Conservation (phyloP, 2,797 vertebrate species). For the Clarias platycephalus region DNA sequence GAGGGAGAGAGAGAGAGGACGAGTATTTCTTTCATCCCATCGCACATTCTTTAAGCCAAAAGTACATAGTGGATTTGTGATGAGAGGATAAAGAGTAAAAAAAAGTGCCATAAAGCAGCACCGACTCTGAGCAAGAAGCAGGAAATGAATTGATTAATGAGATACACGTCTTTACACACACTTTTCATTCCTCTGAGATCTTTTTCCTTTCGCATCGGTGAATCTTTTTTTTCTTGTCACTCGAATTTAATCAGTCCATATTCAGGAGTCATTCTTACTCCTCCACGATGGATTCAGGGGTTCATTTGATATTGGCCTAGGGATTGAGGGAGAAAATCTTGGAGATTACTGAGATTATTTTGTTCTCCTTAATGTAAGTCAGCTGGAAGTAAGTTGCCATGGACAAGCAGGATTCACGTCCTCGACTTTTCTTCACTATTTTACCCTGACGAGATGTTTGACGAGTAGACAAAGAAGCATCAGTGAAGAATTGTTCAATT, state of each 20-base stretch:
- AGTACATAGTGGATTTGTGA: neutral
- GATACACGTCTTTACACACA: neutral
- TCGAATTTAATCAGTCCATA: neutral
- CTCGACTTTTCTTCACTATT: too few species aligned
- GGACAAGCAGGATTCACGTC: neutral
- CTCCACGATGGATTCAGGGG: neutral
- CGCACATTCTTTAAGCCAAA: neutral
- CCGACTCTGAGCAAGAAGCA: neutral
- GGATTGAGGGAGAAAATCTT: neutral
- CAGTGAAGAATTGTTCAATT: too few species aligned
- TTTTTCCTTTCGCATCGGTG: neutral
- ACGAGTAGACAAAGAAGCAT: neutral
- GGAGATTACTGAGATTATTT: neutral
- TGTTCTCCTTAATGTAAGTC: neutral
- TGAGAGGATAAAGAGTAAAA: conserved; percentile 5
- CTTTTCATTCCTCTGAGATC: neutral
- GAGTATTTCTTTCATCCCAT: neutral
- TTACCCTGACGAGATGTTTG: neutral
- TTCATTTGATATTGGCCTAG: neutral
- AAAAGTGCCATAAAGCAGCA: neutral
- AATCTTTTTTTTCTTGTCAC: neutral
- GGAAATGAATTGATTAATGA: conserved; percentile 11
- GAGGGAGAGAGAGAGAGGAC: neutral
- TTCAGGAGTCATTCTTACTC: conserved; percentile 9
- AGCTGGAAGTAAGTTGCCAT: neutral